These are phyloP conservation scores for Pseudopipra pipra DNA, from an alignment of 2,113 vertebrate species.

Conservation along the genomic window DNA sequence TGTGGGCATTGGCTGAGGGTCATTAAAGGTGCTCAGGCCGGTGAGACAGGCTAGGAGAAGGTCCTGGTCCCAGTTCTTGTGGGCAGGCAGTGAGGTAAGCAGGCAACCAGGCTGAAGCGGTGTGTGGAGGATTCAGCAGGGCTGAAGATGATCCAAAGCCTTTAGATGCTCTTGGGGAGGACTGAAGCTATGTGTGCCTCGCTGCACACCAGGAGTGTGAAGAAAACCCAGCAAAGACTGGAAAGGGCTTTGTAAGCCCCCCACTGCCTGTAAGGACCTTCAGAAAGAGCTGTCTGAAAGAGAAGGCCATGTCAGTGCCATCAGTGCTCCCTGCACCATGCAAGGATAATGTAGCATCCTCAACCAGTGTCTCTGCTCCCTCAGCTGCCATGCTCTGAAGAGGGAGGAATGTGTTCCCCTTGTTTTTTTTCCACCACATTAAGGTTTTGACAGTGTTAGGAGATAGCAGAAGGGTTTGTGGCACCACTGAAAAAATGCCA, in stretches of 20 bases:
- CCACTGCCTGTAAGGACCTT: neutral
- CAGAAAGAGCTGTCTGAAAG: neutral
- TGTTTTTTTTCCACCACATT: neutral
- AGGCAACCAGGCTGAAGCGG: neutral
- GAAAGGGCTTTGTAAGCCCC: neutral
- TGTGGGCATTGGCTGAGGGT: neutral
- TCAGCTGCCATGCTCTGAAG: neutral
- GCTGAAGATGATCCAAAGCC: neutral
- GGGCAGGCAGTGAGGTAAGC: neutral
- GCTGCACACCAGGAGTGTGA: neutral
- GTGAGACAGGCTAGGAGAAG: neutral
- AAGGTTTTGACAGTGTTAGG: neutral
- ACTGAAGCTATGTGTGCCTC: accelerated
- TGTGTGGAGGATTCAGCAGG: accelerated
- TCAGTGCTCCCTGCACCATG: neutral
- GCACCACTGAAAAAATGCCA: neutral
- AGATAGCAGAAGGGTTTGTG: neutral
- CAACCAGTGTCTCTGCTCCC: neutral
- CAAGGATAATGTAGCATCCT: neutral
- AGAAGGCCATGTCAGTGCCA: neutral
- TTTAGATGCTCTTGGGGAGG: neutral
- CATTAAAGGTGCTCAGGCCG: neutral
- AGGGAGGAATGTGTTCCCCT: neutral
- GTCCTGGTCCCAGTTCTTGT: accelerated
- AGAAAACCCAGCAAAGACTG: neutral